Evolutionary conservation across 1,140 invertebrate species (phyloP).

Genomic region (Aphelinus certus): DNA sequence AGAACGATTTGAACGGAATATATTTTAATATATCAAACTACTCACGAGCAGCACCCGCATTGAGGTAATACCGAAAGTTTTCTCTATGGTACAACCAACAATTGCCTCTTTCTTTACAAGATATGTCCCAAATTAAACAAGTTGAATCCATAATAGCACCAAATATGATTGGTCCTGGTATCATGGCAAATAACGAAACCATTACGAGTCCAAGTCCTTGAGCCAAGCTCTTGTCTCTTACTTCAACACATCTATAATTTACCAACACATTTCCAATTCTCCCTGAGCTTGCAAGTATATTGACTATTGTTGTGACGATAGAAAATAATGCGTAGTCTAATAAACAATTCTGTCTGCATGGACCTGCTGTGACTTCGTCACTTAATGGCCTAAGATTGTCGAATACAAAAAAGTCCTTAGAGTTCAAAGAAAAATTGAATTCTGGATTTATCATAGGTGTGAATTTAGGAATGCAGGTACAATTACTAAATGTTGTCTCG

Average conservation of each 20-base stretch:
- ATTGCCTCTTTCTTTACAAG: conserved; percentile 71
- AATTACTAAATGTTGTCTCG: conserved; percentile 57
- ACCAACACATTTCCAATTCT: conserved; percentile 72
- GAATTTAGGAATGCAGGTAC: conserved; percentile 49
- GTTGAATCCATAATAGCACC: conserved; percentile 73
- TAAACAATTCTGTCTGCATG: conserved; percentile 68
- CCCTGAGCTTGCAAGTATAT: conserved; percentile 69
- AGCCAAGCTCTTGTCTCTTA: conserved; percentile 72
- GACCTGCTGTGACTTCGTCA: conserved; percentile 62
- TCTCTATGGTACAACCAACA: conserved; percentile 73
- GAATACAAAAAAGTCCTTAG: too few relatives aligned
- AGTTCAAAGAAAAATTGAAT: too few relatives aligned
- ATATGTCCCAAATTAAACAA: conserved; percentile 73
- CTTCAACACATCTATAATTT: conserved; percentile 70
- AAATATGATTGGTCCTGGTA: conserved; percentile 75
- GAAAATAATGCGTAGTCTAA: conserved; percentile 62
- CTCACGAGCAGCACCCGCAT: conserved; percentile 68
- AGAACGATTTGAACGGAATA: too few relatives aligned
- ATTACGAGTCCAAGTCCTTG: conserved; percentile 72
- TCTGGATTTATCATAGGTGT: neutral
- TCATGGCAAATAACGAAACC: conserved; percentile 72
- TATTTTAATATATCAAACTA: conserved; percentile 8
- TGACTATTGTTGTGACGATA: conserved; percentile 65
- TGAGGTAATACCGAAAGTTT: conserved; percentile 69
- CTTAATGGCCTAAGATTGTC: neutral